Conservation (phyloP, 2,888 invertebrate species). For the Aspidiotus rigidus region DNA sequence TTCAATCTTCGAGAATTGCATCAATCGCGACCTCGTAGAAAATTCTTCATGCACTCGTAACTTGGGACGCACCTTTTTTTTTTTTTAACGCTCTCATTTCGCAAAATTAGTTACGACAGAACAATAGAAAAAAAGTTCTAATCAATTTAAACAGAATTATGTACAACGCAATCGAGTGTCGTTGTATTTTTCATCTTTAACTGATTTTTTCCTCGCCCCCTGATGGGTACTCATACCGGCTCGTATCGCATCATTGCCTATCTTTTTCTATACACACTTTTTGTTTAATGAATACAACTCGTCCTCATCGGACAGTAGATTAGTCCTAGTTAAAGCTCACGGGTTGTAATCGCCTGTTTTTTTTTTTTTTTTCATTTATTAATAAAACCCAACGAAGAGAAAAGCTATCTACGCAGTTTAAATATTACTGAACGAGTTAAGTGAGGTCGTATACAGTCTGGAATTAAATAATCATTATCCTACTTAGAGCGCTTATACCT, state of each 20-base stretch:
- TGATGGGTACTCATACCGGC: no score
- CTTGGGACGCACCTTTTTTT: no score
- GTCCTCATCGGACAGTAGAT: slow-evolving; percentile 30
- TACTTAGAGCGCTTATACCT: slow-evolving; percentile 1
- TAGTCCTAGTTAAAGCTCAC: slow-evolving; percentile 30
- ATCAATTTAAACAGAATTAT: no score
- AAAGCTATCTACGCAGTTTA: slow-evolving; percentile 11
- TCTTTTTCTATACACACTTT: background rate
- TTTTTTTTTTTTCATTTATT: slow-evolving; percentile 4
- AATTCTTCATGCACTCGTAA: no score
- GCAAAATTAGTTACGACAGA: no score
- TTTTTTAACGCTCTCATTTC: no score
- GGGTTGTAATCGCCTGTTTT: slow-evolving; percentile 25
- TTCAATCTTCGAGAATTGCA: no score
- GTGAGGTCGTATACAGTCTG: slow-evolving; percentile 15
- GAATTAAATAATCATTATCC: slow-evolving; percentile 34
- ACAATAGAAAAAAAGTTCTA: no score
- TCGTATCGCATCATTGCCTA: background rate
- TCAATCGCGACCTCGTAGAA: no score
- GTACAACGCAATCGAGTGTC: no score
- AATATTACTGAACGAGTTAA: slow-evolving; percentile 12
- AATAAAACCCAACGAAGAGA: background rate
- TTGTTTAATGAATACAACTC: slow-evolving; percentile 29
- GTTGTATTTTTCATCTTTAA: no score
- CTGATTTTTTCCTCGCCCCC: no score